phyloP scores from a whole-genome alignment of 2,113 vertebrate species.

The Tachysurus fulvidraco region DNA sequence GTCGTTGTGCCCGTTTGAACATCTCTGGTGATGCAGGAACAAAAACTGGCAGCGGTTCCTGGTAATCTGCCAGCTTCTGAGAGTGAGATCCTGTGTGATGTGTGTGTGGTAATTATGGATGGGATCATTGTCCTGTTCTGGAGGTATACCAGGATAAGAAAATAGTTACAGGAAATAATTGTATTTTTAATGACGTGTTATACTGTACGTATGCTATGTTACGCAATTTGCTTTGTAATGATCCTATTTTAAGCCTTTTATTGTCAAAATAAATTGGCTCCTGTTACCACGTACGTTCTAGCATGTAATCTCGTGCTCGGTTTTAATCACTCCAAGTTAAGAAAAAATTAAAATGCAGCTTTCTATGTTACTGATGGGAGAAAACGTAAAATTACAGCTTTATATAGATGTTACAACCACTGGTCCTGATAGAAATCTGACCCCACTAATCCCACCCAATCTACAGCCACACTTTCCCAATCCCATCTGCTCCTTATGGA shows the following conservation, averaged over 20 bases:
- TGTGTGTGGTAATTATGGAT: constrained; percentile 13
- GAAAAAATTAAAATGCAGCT: background rate
- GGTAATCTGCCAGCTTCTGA: constrained; percentile 5
- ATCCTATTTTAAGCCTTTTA: background rate
- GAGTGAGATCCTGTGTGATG: constrained; percentile 2
- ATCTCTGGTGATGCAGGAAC: constrained; percentile 21
- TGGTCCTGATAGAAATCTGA: background rate
- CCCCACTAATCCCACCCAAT: background rate
- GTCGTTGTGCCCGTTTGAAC: constrained; percentile 1
- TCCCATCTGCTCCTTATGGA: background rate
- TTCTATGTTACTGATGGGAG: background rate
- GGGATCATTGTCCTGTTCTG: background rate
- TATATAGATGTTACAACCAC: too few relatives aligned
- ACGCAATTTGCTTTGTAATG: background rate
- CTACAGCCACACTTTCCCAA: background rate
- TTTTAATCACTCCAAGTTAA: too few relatives aligned
- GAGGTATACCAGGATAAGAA: background rate
- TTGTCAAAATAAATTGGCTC: background rate
- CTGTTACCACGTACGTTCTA: background rate
- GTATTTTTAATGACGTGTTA: background rate
- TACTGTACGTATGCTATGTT: background rate
- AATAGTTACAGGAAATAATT: background rate
- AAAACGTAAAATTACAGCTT: background rate
- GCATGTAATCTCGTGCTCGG: too few relatives aligned
- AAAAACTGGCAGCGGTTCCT: constrained; percentile 11